Evolutionary conservation across 92 coral and sea anemone species (phyloP), one percentile per base, ranked within the genome.

Genomic region (Phymanthus crucifer): DNA sequence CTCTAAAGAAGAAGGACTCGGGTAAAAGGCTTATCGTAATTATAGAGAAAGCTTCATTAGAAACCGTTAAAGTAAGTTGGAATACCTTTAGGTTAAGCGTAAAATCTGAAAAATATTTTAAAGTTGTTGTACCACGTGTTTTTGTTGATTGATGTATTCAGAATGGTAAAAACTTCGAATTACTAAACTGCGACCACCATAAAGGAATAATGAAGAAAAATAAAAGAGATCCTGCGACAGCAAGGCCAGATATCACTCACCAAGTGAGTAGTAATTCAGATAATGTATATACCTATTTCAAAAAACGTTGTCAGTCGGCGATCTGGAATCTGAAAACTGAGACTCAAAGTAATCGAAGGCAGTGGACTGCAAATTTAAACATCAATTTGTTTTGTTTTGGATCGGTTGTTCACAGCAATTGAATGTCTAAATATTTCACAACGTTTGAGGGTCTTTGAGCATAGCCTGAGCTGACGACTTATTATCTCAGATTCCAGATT

Each of bases 101-200:
- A 29, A 21, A 47, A 37, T 38, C 24, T 3, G 0, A 14, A 1
- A 19, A 6, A 52, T 37, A 32, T 45, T 64, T 24, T 16, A 4
- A 5, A 12, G 14, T 4, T 56, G 24, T 57, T 26, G 47, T 14
- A 26, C 24, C 31, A 76, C 23, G 18, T 48, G 66, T 11, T 7
- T 54, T 21, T 52, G 18, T 31, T 19, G 38, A 3, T 24, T 12
- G 18, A 36, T 66, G 31, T 19, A 10, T 36, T 1, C 69, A 95
- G 99, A 95, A 95, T 89, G 99, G 99, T 36, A 95, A 93, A 66
- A 95, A 83, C 66, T 95, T 95, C 76, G 99, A 95, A 78, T 84
- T 95, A 45, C 85, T 95, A 40, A 95, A 95, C 77, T 95, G 99
- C 82, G 99, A 95, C 45, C 86, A 89, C 65, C 99, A 95, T 78